Conservation (phyloP, 2,888 invertebrate genomes). For the Timema podura region DNA sequence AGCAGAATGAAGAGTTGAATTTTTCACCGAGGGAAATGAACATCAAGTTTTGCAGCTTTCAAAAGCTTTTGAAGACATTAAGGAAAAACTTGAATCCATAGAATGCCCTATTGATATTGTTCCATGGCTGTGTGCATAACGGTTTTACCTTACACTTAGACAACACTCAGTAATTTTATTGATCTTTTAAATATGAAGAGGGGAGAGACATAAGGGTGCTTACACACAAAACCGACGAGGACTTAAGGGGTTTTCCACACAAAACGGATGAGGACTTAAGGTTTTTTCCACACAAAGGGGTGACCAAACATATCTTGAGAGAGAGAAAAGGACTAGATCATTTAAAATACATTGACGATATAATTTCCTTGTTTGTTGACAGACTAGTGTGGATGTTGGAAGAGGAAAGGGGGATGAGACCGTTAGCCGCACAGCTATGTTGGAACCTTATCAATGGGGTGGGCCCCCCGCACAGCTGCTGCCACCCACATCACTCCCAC, state of each 20-base stretch:
- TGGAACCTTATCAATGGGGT: slow-evolving; percentile 20
- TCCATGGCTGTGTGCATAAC: slow-evolving; percentile 12
- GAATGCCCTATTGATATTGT: no score
- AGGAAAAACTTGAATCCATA: no score
- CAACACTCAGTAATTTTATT: no score
- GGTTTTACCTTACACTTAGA: background rate
- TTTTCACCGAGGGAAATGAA: no score
- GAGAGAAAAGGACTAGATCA: background rate
- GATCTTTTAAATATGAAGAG: no score
- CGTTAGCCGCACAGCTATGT: slow-evolving; percentile 31
- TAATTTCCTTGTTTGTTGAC: slow-evolving; percentile 69
- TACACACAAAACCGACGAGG: no score
- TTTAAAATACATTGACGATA: slow-evolving; percentile 36
- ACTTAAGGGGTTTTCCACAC: no score
- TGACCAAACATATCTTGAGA: background rate
- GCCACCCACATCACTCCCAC: slow-evolving; percentile 4
- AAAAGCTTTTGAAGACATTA: no score
- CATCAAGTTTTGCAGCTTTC: no score
- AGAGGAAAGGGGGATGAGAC: slow-evolving; percentile 47
- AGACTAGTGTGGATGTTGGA: slow-evolving; percentile 54
- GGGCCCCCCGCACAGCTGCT: background rate
- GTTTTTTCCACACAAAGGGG: background rate
- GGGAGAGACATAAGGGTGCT: no score
- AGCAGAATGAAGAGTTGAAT: no score
- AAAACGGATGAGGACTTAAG: slow-evolving; percentile 1